These are phyloP conservation scores for Drosophila mettleri DNA, from an alignment of 2,888 invertebrate genomes.

Conservation along the genomic window DNA sequence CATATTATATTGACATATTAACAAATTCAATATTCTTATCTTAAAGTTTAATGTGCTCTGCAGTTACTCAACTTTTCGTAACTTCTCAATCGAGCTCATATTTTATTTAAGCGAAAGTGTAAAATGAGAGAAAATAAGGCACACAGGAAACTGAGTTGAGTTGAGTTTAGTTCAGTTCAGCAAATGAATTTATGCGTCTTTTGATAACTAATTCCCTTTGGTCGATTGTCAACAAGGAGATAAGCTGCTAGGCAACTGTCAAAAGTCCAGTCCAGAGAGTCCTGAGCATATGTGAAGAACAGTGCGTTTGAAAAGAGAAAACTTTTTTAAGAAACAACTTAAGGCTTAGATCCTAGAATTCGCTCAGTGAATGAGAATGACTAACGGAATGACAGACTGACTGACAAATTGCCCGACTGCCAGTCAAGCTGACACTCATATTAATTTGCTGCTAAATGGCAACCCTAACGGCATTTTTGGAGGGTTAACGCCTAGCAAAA, in stretches of 20 bases:
- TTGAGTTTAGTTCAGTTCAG: conserved; percentile 12
- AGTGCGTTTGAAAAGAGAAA: background rate
- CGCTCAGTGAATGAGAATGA: conserved; percentile 24
- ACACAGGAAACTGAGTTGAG: conserved; percentile 12
- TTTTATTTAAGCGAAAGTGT: conserved; percentile 56
- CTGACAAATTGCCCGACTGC: conserved; percentile 25
- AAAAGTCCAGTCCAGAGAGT: conserved; percentile 6
- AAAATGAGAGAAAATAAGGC: conserved; percentile 20
- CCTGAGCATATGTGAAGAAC: conserved; percentile 28
- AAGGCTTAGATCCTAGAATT: conserved; percentile 20
- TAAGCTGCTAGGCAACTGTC: conserved; percentile 67
- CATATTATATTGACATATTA: background rate
- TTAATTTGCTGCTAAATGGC: conserved; percentile 64
- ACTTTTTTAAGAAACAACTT: conserved; percentile 13
- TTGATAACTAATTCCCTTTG: conserved; percentile 82
- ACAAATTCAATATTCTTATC: background rate
- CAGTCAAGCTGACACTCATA: conserved; percentile 47
- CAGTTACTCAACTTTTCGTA: conserved; percentile 9
- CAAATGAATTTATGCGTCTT: conserved; percentile 74
- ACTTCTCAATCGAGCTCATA: conserved; percentile 54
- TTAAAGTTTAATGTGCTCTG: conserved; percentile 15
- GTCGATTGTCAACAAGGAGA: conserved; percentile 80
- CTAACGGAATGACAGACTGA: conserved; percentile 41
- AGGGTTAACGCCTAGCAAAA: conserved; percentile 54
- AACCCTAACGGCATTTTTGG: conserved; percentile 41